Evolutionary conservation across 2,797 vertebrate genomes (phyloP).

Genomic region (Cercopithecus petaurista): DNA sequence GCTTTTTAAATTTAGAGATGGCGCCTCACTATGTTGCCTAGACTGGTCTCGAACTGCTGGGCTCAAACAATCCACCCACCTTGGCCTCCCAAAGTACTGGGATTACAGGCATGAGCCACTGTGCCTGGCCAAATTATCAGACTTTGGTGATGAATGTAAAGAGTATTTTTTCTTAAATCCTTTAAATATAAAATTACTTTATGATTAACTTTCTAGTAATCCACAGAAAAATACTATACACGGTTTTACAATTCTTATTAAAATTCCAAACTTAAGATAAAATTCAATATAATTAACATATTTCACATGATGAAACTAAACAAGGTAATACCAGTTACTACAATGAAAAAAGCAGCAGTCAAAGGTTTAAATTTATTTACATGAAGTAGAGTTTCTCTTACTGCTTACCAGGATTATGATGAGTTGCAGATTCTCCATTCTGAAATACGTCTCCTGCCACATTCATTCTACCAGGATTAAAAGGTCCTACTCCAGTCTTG

Average conservation of each 20-base stretch:
- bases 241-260: neutral
- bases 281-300: neutral
- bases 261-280: constrained; percentile 23
- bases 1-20: neutral
- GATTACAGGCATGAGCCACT: neutral
- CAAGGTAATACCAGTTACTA: neutral
- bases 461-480: constrained; percentile 96
- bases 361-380: constrained; percentile 5
- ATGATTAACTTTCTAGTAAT: constrained; percentile 18
- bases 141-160: neutral
- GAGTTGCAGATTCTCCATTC: constrained; percentile 95
- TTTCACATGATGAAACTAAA: neutral
- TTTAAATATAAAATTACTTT: neutral
- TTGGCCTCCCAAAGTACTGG: neutral
- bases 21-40: neutral
- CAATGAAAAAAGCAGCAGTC: neutral
- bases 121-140: neutral
- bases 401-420: constrained; percentile 93
- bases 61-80: neutral
- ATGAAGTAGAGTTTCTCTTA: neutral
- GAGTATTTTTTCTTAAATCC: neutral
- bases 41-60: neutral
- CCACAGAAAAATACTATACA: neutral
- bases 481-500: constrained; percentile 91
- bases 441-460: constrained; percentile 93